These are phyloP conservation scores for Thera obeliscata DNA, from an alignment of 2,888 invertebrate genomes.

Conservation along the genomic window DNA sequence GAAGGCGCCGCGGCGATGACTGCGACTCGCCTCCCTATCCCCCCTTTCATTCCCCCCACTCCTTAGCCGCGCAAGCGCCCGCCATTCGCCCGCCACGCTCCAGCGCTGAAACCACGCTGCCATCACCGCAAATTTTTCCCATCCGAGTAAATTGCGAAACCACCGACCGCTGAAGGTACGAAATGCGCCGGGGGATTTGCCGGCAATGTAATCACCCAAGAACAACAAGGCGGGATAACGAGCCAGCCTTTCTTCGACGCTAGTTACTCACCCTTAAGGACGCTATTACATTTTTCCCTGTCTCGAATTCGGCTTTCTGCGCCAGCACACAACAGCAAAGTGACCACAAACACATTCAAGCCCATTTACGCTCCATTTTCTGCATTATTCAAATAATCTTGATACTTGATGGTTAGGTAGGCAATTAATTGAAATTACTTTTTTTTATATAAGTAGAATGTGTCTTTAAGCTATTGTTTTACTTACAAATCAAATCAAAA, in stretches of 20 bases:
- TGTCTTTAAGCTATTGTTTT: too few species aligned
- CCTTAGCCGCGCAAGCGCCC: slow-evolving; percentile 61
- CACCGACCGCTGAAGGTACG: slow-evolving; percentile 69
- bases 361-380: too few species aligned
- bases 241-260: slow-evolving; percentile 59
- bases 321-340: too few species aligned
- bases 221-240: slow-evolving; percentile 72
- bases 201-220: slow-evolving; percentile 71
- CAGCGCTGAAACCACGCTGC: slow-evolving; percentile 46
- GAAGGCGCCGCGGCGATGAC: slow-evolving; percentile 62
- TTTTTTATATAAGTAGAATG: too few species aligned
- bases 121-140: slow-evolving; percentile 75
- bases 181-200: slow-evolving; percentile 65
- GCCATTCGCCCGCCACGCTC: slow-evolving; percentile 40
- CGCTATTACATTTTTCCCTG: too few species aligned
- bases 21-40: slow-evolving; percentile 49
- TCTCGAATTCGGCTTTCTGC: too few species aligned
- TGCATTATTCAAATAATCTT: too few species aligned
- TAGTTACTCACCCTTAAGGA: slow-evolving; percentile 67
- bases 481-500: too few species aligned
- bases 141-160: slow-evolving; percentile 78
- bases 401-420: too few species aligned
- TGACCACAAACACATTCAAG: too few species aligned
- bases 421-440: too few species aligned
- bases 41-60: slow-evolving; percentile 45